Base-by-base conservation (phyloP, 1,140 invertebrate genomes). In the Heliconius hermathena region DNA sequence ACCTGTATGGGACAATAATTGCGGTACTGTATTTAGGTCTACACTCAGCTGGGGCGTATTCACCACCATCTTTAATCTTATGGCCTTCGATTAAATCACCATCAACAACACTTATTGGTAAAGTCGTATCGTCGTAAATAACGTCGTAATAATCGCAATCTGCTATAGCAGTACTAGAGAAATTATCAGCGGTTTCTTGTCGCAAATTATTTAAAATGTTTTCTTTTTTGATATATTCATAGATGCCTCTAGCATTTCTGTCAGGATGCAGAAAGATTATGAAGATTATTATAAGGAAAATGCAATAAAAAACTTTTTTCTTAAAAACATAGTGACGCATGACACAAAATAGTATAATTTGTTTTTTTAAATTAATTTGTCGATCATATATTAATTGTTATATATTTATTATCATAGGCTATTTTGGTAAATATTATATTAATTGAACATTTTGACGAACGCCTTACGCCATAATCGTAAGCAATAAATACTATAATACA, bases 1-100 rank as follows among this genome's bases (percentile, higher is more conserved):
- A 92, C 91, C 91, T 88, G 77, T 95, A 95, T 26, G 94, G 94
- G 52, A 95, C 90, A 81, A 95, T 93, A 41, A 95, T 88, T 46
- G 94, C 94, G 22, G 90, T 90, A 79, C 94, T 95, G 77, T 90
- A 94, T 74, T 90, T 90, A n/a, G 93, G 89, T 81, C 89, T 91
- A 75, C 93, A 94, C 3, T 91, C 87, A 20, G 80, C 75, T 18
- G 93, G 93, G 20, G 83, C 80, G 73, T 89, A 93, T 85, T 93
- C 93, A 8, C 93, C 93, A 52, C 93, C 93, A 81, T 91, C 91
- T 78, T 80, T 89, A 33, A 94, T 91, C 74, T 82, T 87, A 79
- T 93, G 89, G 13, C 88, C 87, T 54, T 91, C 90, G 38, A 87
- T 81, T 73, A 94, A 85, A 81, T 93, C 91, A 16, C 82, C 91